Evolutionary conservation across 2,797 vertebrate species (phyloP), one percentile per base, ranked within the genome.

Genomic region (Scolopax rusticola): DNA sequence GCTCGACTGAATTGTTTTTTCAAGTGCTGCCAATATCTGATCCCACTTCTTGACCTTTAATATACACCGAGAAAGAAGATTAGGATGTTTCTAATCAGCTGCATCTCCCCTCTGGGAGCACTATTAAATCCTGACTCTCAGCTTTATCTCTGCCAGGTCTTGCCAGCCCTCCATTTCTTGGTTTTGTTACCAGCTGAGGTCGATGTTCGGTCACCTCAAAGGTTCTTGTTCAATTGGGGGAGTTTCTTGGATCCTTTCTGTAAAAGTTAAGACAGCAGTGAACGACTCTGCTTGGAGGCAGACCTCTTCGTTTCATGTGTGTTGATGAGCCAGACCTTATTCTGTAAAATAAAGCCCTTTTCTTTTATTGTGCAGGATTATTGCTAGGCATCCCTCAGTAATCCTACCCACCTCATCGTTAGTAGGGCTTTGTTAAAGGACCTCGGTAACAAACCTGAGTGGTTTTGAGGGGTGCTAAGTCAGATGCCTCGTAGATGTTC

Each of bases 31-130:
- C 96, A 95, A 67, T 93, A 94, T 95, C 91, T 91, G 92, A 91
- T 94, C 91, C 95, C 71, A 59, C 85, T 96, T 95, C 92, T 94
- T 95, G 95, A 96, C 96, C 94, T 96, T 86, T 92, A 91, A 91
- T 95, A 65, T 45, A 93, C 63, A 18, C 80, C 4, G 80, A 89
- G 70, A 82, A 85, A 43, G 40, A 92, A 92, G 92, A 96, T 94
- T 73, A 91, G 80, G 87, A 94, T 93, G 92, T 87, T 96, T 94
- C 91, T 95, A 93, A 97, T 96, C 93, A 96, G 78, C 64, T 74
- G 93, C 73, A 94, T 96, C 92, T 96, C 89, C 86, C 93, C 91
- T 96, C 91, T 96, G 89, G 92, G 79, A 96, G 69, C 91, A 68
- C 76, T 92, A 51, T 95, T 87, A 95, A 90, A 80, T 91, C 77